phyloP scores from a whole-genome alignment of 2,888 invertebrate genomes.

The Tribolium freemani region DNA sequence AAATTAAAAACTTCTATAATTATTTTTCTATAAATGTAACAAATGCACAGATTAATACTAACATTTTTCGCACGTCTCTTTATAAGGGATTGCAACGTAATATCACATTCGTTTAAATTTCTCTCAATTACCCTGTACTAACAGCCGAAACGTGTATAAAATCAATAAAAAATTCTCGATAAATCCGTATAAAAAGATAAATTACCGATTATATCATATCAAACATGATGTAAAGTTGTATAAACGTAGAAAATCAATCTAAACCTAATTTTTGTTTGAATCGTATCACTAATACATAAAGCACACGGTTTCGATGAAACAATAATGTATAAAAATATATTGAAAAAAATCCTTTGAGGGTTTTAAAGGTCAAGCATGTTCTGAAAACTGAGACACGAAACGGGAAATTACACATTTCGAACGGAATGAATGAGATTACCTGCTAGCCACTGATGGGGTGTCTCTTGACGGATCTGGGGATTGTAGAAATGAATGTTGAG shows the following conservation, averaged over 20 bases:
- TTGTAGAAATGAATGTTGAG: constrained; percentile 78
- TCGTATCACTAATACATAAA: constrained; percentile 44
- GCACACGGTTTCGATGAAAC: constrained; percentile 39
- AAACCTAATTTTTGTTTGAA: constrained; percentile 23
- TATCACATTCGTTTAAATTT: constrained; percentile 37
- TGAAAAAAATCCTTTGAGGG: constrained; percentile 18
- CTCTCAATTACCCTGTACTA: constrained; percentile 29
- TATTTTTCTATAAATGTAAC: constrained; percentile 40
- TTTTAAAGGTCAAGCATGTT: constrained; percentile 64
- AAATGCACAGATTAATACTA: constrained; percentile 34
- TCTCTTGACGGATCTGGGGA: constrained; percentile 83
- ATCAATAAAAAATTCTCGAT: constrained; percentile 11
- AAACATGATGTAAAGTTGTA: not conserved
- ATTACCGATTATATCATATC: not conserved
- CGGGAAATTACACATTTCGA: constrained; percentile 14
- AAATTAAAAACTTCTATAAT: constrained; percentile 25
- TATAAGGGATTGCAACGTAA: constrained; percentile 19
- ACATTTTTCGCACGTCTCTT: constrained; percentile 20
- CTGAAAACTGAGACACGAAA: constrained; percentile 62
- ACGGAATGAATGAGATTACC: constrained; percentile 70
- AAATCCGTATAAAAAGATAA: not conserved
- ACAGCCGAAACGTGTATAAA: constrained; percentile 1
- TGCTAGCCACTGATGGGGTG: constrained; percentile 83
- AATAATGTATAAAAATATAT: constrained; percentile 22
- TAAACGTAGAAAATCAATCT: constrained; percentile 15